A percentile compares a stretch with the other conserved stretches of the same genome.
Conservation (phyloP, 2,113 vertebrate genomes). For the Ibidorhyncha struthersii region DNA sequence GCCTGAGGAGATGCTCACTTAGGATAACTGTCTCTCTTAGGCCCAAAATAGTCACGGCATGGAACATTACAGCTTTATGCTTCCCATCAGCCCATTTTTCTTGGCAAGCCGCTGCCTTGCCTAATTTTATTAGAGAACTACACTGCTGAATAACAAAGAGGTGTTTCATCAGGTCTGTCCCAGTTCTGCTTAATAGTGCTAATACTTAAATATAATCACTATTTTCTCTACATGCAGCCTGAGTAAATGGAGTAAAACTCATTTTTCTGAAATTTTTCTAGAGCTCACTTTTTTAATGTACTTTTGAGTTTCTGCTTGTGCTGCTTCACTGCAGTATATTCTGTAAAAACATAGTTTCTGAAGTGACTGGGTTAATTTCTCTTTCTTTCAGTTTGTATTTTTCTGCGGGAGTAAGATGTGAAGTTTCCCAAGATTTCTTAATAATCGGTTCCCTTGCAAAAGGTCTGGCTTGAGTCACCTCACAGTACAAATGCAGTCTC, state of each 20-base stretch:
- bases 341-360: not conserved
- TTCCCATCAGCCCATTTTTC: not conserved
- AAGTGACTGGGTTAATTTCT: not conserved
- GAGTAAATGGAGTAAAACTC: not conserved
- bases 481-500: not conserved
- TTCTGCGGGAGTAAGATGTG: not conserved
- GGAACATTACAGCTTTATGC: not conserved
- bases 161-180: not conserved
- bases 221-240: not conserved
- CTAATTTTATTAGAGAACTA: not conserved
- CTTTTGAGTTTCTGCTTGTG: not conserved
- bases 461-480: not conserved
- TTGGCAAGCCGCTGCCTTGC: not conserved
- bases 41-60: accelerated
- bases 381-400: not conserved
- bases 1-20: not conserved
- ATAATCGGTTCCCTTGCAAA: not conserved
- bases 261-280: not conserved
- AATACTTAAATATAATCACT: not conserved
- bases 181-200: not conserved
- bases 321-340: not conserved
- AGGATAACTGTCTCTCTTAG: not conserved
- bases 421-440: not conserved
- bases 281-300: not conserved
- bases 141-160: not conserved